A percentile compares a stretch with the other conserved stretches of the same genome.
phyloP scores from a whole-genome alignment of 2,113 vertebrate species.

The Mesembrinibis cayennensis region DNA sequence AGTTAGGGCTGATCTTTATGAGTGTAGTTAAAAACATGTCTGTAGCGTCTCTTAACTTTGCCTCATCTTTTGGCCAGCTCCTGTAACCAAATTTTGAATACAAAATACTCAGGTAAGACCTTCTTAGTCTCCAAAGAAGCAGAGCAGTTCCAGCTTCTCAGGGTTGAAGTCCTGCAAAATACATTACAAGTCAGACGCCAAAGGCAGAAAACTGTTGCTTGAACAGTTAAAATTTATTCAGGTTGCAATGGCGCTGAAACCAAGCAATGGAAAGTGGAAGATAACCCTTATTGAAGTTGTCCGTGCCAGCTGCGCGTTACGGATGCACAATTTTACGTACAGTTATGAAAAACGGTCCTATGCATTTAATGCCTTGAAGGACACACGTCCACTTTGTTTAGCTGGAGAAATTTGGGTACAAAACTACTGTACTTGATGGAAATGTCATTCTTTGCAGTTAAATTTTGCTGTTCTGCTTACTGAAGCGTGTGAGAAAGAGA shows the following conservation, averaged over 20 bases:
- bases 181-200: not conserved
- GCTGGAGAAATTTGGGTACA: not conserved
- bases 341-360: too few relatives aligned
- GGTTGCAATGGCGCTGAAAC: not conserved
- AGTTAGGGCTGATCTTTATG: not conserved
- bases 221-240: not conserved
- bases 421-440: not conserved
- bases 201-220: not conserved
- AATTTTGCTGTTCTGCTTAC: not conserved
- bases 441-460: not conserved
- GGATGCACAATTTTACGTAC: not conserved
- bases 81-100: not conserved
- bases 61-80: not conserved
- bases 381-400: accelerated
- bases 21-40: not conserved
- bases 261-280: not conserved
- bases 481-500: not conserved
- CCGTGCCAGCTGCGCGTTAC: accelerated
- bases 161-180: not conserved
- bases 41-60: not conserved
- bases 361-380: not conserved
- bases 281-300: not conserved
- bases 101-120: not conserved
- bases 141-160: not conserved
- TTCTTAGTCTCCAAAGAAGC: not conserved